Conservation (phyloP, 2,888 invertebrate genomes). For the Eupithecia exiguata region DNA sequence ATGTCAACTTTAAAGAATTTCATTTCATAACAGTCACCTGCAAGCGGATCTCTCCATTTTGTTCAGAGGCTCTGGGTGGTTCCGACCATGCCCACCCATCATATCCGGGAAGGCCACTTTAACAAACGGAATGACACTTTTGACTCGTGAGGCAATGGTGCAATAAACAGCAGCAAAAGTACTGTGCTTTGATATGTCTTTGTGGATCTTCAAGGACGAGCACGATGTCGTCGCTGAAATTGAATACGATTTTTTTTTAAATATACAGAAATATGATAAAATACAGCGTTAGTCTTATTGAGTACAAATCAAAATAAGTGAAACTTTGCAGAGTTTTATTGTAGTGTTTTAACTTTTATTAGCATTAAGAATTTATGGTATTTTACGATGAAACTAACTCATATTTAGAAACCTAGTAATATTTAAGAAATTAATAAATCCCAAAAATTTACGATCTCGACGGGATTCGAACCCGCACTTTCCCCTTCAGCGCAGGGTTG, state of each 20-base stretch:
- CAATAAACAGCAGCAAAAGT: slow-evolving; percentile 77
- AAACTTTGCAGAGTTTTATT: neutral
- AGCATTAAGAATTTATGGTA: too few species aligned
- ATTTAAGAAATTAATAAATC: too few species aligned
- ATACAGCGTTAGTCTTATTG: neutral
- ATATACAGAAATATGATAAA: neutral
- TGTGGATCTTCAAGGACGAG: slow-evolving; percentile 76
- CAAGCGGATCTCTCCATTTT: slow-evolving; percentile 78
- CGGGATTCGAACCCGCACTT: too few species aligned
- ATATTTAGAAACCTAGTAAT: too few species aligned
- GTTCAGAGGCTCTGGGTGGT: slow-evolving; percentile 85
- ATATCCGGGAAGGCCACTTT: slow-evolving; percentile 91
- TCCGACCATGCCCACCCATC: slow-evolving; percentile 82
- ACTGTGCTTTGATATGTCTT: slow-evolving; percentile 72
- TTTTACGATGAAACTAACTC: too few species aligned
- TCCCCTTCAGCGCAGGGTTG: too few species aligned
- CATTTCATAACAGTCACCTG: slow-evolving; percentile 58
- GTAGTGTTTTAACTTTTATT: too few species aligned
- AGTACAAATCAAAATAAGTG: neutral
- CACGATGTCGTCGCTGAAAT: slow-evolving; percentile 70
- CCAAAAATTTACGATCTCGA: too few species aligned
- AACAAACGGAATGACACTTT: slow-evolving; percentile 87
- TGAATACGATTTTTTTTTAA: neutral
- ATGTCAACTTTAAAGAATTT: neutral
- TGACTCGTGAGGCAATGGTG: slow-evolving; percentile 82